Evolutionary conservation across 2,888 invertebrate genomes (phyloP), one percentile per base, ranked within the genome.

Genomic region (Phasia obesa): DNA sequence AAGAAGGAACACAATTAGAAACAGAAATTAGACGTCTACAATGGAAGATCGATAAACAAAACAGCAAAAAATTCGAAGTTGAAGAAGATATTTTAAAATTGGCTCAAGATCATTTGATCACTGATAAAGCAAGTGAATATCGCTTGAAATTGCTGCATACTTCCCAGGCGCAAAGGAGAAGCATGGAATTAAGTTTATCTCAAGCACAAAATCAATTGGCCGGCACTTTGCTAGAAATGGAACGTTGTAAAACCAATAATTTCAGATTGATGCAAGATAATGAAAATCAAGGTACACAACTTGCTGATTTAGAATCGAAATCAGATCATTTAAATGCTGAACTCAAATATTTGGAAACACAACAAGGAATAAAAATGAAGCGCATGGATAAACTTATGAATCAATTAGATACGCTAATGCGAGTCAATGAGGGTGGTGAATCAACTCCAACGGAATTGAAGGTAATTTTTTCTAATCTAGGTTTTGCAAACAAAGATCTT

Each of bases 41-140:
- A 21, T 85, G 81, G 19, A 92, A 92, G 59, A 87, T 93, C 6
- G 94, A 94, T 15, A 93, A 92, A 78, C 91, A 93, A 62, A 85
- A 87, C 0, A 91, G 90, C n/a, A 91, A 92, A 59, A 95, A 95
- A 88, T 87, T 92, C 15, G 91, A 92, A 49, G 84, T 95, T 59
- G 96, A 97, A 88, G 94, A 95, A 77, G 91, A 93, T 55, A 94
- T 96, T 35, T 88, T 96, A 6, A 88, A 90, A 21, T 92, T 93
- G 77, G 91, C 96, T 0, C 95, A 95, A 87, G 94, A 95, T 13
- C 94, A 95, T 87, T 89, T 95, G 5, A 92, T 94, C 5, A 94
- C 94, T 53, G 94, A 95, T 86, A 96, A 95, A 87, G 94, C 94
- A 0, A 93, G 94, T 4, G 91, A 94, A 88, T 91, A 90, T 81